Evolutionary conservation across 2,888 invertebrate genomes (phyloP), one percentile per base, ranked within the genome.

Genomic region (Cantharis flavilabris): DNA sequence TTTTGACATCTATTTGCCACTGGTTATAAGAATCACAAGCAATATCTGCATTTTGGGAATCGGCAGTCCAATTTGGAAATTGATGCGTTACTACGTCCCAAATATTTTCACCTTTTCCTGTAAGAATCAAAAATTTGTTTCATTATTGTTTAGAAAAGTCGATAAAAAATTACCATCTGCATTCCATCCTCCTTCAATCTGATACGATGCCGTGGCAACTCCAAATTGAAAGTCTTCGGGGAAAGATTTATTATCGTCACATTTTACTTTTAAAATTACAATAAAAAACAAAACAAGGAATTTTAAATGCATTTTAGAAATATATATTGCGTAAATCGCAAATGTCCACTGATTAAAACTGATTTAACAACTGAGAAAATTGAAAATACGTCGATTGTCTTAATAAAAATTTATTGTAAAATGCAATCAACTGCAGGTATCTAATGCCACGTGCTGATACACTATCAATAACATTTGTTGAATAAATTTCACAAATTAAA

Each of bases 41-140:
- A 26, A 85, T 76, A 30, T 86, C 85, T 0, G 82, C 86, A 64
- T 80, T 86, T n/a, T 78, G 78, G 5, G 76, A 30, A 72, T 85
- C 84, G 10, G 69, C 63, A 11, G 83, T 78, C 78, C 76, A 81
- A 30, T 87, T 84, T 3, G 88, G 87, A 81, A 86, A 82, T 20
- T 80, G 76, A 83, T 90, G 91, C 4, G 85, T 85, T 72, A 86
- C 86, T 14, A 84, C 84, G 83, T 91, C 90, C 90, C 90, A 91
- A 76, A 90, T 89, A 82, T 88, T 91, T 82, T 89, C 88, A 9
- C 90, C 89, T 83, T 90, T 91, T 13, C n/a, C 33, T 33, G 13
- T 13, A 33, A 33, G 13, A 4, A 33, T 13, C 13, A n/a, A 33
- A n/a, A 33, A 5, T 13, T 13, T 13, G 33, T 13, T 13, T 33